Base-by-base conservation (phyloP, 2,888 invertebrate genomes). In the Erpobdella octoculata region DNA sequence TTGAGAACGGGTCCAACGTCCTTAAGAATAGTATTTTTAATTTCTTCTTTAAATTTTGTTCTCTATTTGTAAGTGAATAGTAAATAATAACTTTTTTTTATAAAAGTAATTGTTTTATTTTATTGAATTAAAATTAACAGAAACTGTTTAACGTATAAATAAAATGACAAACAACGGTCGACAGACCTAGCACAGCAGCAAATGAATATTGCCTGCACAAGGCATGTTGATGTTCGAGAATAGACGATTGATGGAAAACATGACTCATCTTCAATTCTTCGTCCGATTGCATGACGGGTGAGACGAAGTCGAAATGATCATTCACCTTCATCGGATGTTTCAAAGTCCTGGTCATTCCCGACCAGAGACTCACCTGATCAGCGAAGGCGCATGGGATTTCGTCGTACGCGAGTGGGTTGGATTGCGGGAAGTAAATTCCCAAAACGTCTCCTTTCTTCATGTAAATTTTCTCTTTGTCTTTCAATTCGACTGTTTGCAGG, bases 401-500 rank as follows among this genome's bases (percentile, higher is more conserved):
- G 25, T 73, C 73, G 71, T 72, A 75, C 21, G 72, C 73, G 25
- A 75, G 61, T 12, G 75, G 75, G 64, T 73, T 75, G 48, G 71
- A 61, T 48, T 74, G 66, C 28, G 73, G 70, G 59, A 72, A 74
- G 48, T 73, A 74, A 18, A 72, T 36, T 18, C 74, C 75, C 8
- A 75, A 53, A 15, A 75, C 72, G 68, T 75, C 75, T 1, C 75
- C 75, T 61, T 67, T 37, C 41, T 71, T 62, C 15, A 73, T 59
- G 9, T 58, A 41, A 58, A 72, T 62, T 36, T 46, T 25, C 28
- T 72, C 41, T 9, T 68, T 36, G 18, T 37, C 5, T 61, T 71
- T 46, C 41, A 73, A 35, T 12, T 35, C 36, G 21, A 62, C 12
- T 35, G 71, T 72, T 48, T 75, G 74, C 36, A 73, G 70, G 18